A percentile compares a stretch with the other conserved stretches of the same genome.
Conservation (phyloP, 2,113 vertebrate genomes). For the Rhinoderma darwinii region DNA sequence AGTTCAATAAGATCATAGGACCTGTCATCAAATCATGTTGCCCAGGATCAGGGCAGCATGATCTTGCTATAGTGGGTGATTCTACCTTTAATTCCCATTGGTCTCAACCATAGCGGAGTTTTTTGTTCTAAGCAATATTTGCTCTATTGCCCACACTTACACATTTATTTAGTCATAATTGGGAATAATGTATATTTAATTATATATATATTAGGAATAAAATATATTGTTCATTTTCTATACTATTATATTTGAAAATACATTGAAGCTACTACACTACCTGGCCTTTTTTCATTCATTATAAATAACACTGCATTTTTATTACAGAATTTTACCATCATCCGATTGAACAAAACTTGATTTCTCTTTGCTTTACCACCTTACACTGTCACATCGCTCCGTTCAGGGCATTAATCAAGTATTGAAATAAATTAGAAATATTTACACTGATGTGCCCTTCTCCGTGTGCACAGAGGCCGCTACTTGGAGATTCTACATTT, state of each 20-base stretch:
- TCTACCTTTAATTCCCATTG: too few species aligned
- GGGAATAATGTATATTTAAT: too few species aligned
- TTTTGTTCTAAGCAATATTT: too few species aligned
- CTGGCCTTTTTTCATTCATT: background rate
- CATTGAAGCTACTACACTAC: background rate
- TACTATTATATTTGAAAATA: background rate
- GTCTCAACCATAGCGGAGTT: too few species aligned
- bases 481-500: background rate
- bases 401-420: conserved; percentile 13
- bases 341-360: background rate
- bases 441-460: background rate
- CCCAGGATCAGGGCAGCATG: too few species aligned
- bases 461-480: background rate
- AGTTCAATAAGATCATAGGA: too few species aligned
- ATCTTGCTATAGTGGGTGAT: too few species aligned
- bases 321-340: background rate
- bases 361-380: background rate
- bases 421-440: conserved; percentile 5
- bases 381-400: background rate
- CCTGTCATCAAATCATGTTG: too few species aligned
- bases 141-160: too few species aligned
- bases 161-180: too few species aligned
- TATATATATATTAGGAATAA: too few species aligned
- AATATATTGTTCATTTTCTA: background rate
- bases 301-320: background rate